Evolutionary conservation across 2,797 vertebrate species (phyloP).

Genomic region (Dendrocincla tyrannina): DNA sequence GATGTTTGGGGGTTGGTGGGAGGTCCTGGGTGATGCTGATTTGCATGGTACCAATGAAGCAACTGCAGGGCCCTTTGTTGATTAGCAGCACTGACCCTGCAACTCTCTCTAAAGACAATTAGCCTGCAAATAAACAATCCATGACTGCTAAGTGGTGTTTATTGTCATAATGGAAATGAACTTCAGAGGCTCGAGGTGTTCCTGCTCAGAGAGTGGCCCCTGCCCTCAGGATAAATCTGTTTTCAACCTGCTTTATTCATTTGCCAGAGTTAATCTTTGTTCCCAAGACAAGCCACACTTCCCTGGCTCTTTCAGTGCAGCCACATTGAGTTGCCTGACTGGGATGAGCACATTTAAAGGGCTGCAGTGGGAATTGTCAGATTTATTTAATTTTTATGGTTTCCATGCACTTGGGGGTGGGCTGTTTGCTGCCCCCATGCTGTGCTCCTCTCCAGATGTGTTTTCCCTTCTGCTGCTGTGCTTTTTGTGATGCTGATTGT

Average conservation of each 20-base stretch:
- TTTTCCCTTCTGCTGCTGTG: background rate
- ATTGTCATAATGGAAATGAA: background rate
- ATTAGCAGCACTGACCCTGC: background rate
- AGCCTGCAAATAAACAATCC: constrained; percentile 6
- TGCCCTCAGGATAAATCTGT: background rate
- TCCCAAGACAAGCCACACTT: background rate
- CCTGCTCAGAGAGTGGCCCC: background rate
- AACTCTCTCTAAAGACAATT: background rate
- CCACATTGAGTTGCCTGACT: rapidly evolving
- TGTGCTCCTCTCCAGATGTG: too few relatives aligned
- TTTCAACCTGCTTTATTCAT: background rate
- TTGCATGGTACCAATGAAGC: background rate
- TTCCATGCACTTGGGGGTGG: background rate
- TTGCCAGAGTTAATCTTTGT: background rate
- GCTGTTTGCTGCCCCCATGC: background rate
- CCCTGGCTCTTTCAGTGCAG: rapidly evolving
- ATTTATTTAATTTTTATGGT: background rate
- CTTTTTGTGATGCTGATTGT: background rate
- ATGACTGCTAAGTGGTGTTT: background rate
- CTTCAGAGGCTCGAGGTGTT: background rate
- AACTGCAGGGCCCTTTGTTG: background rate
- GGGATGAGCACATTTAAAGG: background rate
- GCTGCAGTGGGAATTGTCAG: background rate
- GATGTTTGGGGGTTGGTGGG: background rate
- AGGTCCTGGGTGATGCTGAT: background rate